Base-by-base conservation (phyloP, 2,888 invertebrate genomes). In the Polyploca ridens region DNA sequence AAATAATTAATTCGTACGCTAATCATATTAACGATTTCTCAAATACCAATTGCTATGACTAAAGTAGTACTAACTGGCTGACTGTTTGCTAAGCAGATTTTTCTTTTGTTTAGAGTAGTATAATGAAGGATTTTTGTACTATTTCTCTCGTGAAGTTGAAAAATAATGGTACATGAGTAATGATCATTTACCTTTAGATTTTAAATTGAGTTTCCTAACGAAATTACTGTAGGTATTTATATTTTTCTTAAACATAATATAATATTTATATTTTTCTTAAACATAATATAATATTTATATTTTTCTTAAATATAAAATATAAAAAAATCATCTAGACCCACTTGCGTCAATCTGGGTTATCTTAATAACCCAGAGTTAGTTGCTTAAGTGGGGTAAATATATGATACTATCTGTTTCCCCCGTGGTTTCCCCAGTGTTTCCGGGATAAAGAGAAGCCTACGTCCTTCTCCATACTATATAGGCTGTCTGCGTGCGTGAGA, bases 1-100 rank as follows among this genome's bases (percentile, higher is more conserved):
- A 77, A 85, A 82, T 83, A 77, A 83, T 84, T 82, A 85, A 78
- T 75, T 69, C 67, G 66, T 66, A 72, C 82, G 86, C 80, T 90
- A 90, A 90, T 83, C 68, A 74, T 83, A 88, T 91, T 88, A 90
- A 80, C 85, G 78, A 79, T 83, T 83, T 81, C 74, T 76, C 78
- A 70, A 82, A 75, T 19, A 54, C 54, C 71, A 70, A 70, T 77
- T 70, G 64, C 69, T 66, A 69, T 66, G 46, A n/a, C 44, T 38
- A 58, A 65, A 71, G 63, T 70, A 54, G 63, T 49, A 66, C 76
- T 82, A 69, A 68, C 67, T 69, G 65, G 63, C 65, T 5, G 14
- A 44, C 6, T 67, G 58, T 64, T 62, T 68, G 77, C 76, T 76
- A 79, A 72, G 67, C 41, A 66, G 38, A 62, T 64, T 64, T 41